Evolutionary conservation across 2,797 vertebrate genomes (phyloP).

Genomic region (Anabacerthia variegaticeps): DNA sequence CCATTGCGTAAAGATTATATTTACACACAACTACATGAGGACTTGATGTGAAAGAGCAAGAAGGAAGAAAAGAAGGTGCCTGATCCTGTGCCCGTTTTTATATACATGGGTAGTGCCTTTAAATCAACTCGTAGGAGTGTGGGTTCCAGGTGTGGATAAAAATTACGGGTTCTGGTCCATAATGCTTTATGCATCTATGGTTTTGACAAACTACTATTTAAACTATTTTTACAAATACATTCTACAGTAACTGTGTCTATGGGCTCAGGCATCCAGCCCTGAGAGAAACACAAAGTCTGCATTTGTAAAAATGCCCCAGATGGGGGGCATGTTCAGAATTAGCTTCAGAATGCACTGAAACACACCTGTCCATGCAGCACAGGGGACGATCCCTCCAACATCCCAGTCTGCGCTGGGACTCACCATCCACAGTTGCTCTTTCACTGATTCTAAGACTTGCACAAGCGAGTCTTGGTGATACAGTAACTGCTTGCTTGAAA

Average conservation of each 20-base stretch:
- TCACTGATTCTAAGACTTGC: neutral
- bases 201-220: conserved; percentile 44
- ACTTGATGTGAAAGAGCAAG: neutral
- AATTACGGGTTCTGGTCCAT: neutral
- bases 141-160: neutral
- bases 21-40: conserved; percentile 42
- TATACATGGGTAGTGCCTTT: conserved; percentile 19
- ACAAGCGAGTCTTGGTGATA: neutral
- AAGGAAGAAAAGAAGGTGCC: neutral
- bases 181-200: neutral
- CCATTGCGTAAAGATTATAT: neutral
- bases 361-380: neutral
- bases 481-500: neutral
- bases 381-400: neutral
- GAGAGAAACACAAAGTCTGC: conserved; percentile 27
- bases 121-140: neutral
- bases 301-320: neutral
- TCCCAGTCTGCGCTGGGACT: rapidly evolving
- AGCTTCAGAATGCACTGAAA: neutral
- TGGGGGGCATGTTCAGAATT: neutral
- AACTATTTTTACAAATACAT: conserved; percentile 55
- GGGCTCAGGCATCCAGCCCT: conserved; percentile 62
- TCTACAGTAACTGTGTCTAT: conserved; percentile 67
- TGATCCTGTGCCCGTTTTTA: conserved; percentile 5
- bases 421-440: neutral